Evolutionary conservation across 2,888 invertebrate genomes (phyloP).

Genomic region (Tetanocera ferruginea): DNA sequence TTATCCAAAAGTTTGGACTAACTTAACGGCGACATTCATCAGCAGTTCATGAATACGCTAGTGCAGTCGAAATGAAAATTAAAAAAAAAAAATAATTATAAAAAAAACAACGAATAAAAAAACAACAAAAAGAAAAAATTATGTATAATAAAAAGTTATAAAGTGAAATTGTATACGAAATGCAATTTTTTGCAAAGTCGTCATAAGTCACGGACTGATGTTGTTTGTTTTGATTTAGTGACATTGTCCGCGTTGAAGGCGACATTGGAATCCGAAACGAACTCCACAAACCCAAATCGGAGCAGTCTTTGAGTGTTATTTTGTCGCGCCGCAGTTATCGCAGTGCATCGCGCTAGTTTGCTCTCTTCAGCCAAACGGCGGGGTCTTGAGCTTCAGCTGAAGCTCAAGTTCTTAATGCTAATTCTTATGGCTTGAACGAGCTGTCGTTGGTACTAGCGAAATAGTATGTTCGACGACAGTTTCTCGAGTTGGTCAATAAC

Average conservation of each 20-base stretch:
- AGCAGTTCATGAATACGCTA: conserved; percentile 1
- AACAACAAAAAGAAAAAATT: conserved; percentile 16
- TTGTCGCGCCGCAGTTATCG: conserved; percentile 14
- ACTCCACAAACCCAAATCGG: conserved; percentile 26
- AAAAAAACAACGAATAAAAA: not conserved
- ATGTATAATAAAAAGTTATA: conserved; percentile 42
- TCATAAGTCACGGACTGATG: conserved; percentile 67
- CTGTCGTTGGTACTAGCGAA: not conserved
- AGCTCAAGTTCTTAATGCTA: not conserved
- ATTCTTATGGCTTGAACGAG: conserved; percentile 1
- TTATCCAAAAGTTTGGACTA: not conserved
- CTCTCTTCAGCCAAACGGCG: conserved; percentile 12
- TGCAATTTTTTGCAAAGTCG: conserved; percentile 61
- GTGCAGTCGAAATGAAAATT: not conserved
- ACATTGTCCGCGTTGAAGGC: conserved; percentile 64
- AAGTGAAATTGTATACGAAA: conserved; percentile 48
- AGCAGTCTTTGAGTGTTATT: conserved; percentile 27
- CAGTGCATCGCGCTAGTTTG: conserved; percentile 18
- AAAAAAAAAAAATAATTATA: not conserved
- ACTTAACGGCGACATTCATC: conserved; percentile 13
- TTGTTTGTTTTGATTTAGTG: conserved; percentile 57
- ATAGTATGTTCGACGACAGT: conserved; percentile 1
- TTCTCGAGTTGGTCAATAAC: not conserved
- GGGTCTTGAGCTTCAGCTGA: conserved; percentile 25
- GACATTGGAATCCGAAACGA: conserved; percentile 59